Base-by-base conservation (phyloP, 1,140 invertebrate genomes). In the Leptinotarsa texana region DNA sequence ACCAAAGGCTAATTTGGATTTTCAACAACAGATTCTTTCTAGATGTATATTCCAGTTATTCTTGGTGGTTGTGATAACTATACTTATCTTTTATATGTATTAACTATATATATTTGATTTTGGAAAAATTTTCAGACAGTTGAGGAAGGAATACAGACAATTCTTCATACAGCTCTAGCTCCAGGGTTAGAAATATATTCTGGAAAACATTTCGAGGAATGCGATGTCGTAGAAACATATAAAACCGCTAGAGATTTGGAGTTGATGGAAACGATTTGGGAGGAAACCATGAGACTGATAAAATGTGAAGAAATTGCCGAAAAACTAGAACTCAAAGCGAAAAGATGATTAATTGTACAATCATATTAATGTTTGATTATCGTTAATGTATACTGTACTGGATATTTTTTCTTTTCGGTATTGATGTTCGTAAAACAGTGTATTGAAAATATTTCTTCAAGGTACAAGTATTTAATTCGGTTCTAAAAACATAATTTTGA, bases 81-180 rank as follows among this genome's bases (percentile, higher is more conserved):
- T 33, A 33, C 8, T 11, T 33, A 33, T 11, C 8, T 0, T 33
- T 33, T 11, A 33, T 33, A 33, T 33, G 33, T 8, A 33, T 8
- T 11, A 33, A 0, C 24, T 27, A 6, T 33, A 33, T 11, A 11
- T 8, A 11, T 42, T 42, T 11, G 3, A 42, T 42, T 42, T 42
- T 11, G 33, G 8, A 11, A 11, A 42, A 11, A n/a, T n/a, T 78
- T 76, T 48, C 69, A 80, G 79, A 79, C 66, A 13, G 47, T 77
- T 6, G 78, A 80, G 75, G 80, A 80, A 72, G 80, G 81, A 13
- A 80, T 80, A 13, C 79, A 80, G 76, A 82, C 80, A 15, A 76
- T 76, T 42, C 78, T 82, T 22, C 78, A 81, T 61, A 62, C 74
- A 33, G 74, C 78, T 61, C 66, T 75, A 5, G 73, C 76, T 63